Evolutionary conservation across 2,888 invertebrate species (phyloP).

Genomic region (Adelognathus sp.): DNA sequence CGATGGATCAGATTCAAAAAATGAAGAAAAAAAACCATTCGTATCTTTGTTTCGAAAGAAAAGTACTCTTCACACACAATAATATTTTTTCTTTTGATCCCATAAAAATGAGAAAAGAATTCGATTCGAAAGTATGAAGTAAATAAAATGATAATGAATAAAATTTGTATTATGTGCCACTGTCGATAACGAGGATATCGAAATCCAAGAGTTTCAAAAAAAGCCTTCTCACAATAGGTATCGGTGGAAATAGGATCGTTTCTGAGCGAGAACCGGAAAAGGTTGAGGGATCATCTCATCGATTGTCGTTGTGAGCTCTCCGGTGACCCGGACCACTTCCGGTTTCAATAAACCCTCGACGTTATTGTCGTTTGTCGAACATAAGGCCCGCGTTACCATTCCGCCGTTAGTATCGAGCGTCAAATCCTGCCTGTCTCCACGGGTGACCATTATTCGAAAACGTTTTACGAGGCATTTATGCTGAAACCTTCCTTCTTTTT

Average conservation of each 20-base stretch:
- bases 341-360: neutral
- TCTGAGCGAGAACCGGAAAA: neutral
- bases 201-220: too few species aligned
- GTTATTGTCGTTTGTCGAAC: neutral
- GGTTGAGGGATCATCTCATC: neutral
- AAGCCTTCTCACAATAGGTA: too few species aligned
- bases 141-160: too few species aligned
- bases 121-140: too few species aligned
- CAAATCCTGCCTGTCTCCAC: neutral
- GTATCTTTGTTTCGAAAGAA: too few species aligned
- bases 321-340: slow-evolving; percentile 15
- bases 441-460: neutral
- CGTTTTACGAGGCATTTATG: neutral
- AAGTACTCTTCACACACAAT: too few species aligned
- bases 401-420: neutral
- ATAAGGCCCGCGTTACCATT: neutral
- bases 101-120: too few species aligned
- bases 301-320: neutral
- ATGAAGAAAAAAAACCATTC: too few species aligned
- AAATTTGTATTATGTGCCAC: neutral
- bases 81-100: too few species aligned
- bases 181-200: neutral
- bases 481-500: neutral
- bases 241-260: neutral
- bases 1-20: too few species aligned